Evolutionary conservation across 2,888 invertebrate genomes (phyloP).

Genomic region (Dexiosoma caninum): DNA sequence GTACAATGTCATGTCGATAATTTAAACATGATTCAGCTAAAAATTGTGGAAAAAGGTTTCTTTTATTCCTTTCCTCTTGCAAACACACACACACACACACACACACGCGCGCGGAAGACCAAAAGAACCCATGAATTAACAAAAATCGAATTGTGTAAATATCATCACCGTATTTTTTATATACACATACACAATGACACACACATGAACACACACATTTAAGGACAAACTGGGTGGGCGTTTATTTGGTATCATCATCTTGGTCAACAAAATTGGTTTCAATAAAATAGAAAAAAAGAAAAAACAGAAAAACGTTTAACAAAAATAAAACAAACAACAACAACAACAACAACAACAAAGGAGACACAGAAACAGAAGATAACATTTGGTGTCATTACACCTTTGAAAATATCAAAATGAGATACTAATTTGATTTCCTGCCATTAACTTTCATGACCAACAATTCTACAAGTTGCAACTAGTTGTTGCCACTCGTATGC

Average conservation of each 20-base stretch:
- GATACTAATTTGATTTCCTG: constrained; percentile 69
- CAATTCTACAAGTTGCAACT: constrained; percentile 53
- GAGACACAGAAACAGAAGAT: too few species aligned
- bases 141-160: constrained; percentile 10
- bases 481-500: constrained; percentile 38
- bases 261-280: constrained; percentile 32
- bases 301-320: too few species aligned
- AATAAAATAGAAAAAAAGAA: constrained; percentile 27
- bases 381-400: constrained; percentile 55
- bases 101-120: background rate
- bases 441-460: constrained; percentile 68
- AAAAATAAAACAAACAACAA: background rate
- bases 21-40: constrained; percentile 57
- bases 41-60: constrained; percentile 15
- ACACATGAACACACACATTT: too few species aligned
- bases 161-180: background rate
- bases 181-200: too few species aligned
- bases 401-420: constrained; percentile 50
- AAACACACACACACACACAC: too few species aligned
- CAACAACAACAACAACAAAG: too few species aligned
- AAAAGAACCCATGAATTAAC: constrained; percentile 49
- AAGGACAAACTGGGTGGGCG: constrained; percentile 58
- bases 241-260: constrained; percentile 39
- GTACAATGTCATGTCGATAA: constrained; percentile 33
- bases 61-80: too few species aligned